A percentile compares a stretch with the other conserved stretches of the same genome.
phyloP scores from a whole-genome alignment of 1,140 invertebrate genomes.

The Plectrocnemia conspersa region DNA sequence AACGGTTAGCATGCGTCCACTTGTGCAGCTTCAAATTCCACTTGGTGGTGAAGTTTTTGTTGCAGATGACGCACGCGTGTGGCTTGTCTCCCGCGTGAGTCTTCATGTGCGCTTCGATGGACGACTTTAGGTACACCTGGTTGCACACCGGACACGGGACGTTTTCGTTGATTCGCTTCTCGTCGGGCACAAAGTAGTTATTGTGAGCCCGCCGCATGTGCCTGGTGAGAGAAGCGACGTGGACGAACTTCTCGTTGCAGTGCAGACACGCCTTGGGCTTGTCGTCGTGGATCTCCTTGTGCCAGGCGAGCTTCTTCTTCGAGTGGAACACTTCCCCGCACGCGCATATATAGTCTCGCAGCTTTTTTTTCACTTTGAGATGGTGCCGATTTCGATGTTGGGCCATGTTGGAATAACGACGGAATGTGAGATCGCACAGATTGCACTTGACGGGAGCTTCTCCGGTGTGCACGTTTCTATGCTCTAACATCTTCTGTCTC shows the following conservation, averaged over 20 bases:
- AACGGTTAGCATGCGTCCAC: constrained; percentile 82
- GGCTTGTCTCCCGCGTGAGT: constrained; percentile 71
- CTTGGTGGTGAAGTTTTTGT: constrained; percentile 79
- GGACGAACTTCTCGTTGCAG: constrained; percentile 79
- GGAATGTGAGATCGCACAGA: constrained; percentile 76
- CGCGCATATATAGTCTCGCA: constrained; percentile 67
- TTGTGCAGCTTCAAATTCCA: constrained; percentile 84
- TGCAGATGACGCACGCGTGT: constrained; percentile 75
- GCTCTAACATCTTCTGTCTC: constrained; percentile 71
- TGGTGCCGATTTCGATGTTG: constrained; percentile 74
- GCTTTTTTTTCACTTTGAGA: constrained; percentile 58
- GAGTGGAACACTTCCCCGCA: constrained; percentile 79
- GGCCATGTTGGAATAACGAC: constrained; percentile 77
- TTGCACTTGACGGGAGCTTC: constrained; percentile 75
- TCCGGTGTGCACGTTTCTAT: constrained; percentile 76
- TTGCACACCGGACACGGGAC: constrained; percentile 77
- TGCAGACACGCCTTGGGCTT: constrained; percentile 78
- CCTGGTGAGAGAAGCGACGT: constrained; percentile 72
- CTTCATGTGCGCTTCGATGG: constrained; percentile 73
- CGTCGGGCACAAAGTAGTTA: constrained; percentile 63
- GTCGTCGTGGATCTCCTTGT: constrained; percentile 76
- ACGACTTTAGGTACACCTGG: constrained; percentile 70
- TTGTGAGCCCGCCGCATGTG: constrained; percentile 80
- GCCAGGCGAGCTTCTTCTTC: constrained; percentile 76
- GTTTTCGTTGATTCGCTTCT: constrained; percentile 59